Base-by-base conservation (phyloP, 2,888 invertebrate genomes). In the Palloptera scutellata region DNA sequence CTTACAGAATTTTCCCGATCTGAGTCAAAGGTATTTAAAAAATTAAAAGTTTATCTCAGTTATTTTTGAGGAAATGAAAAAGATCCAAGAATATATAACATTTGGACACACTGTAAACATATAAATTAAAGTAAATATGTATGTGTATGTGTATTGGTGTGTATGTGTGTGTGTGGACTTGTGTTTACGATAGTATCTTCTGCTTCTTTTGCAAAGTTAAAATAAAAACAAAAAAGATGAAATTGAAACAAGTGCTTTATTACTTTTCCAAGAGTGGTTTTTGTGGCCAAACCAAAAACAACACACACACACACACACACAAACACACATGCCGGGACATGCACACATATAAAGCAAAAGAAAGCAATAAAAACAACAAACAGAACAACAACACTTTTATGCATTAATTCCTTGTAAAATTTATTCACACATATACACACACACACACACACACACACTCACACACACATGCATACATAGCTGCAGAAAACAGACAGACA, bases 221-320 rank as follows among this genome's bases (percentile, higher is more conserved):
- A 30, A 30, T 4, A 30, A 30, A 30, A 30, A 30, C 2, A 40
- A n/a, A 60, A 63, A 59, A 69, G 69, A 65, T 69, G 51, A 66
- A 69, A 66, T 66, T 69, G 66, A 69, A 69, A 66, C 69, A 69
- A 68, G 66, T 68, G 64, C 66, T 70, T 72, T 72, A 72, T 68
- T 72, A 65, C 69, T 65, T 69, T 70, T 69, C 71, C 67, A 67
- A 64, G 53, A 61, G 70, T 69, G 70, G 70, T 70, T 67, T 71
- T 48, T 70, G 66, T 67, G 72, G 67, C 45, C 52, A 67, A 61
- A 42, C 43, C 48, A 10, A 15, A 69, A 61, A 30, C 30, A 30
- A 30, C 30, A 30, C 30, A 30, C 6, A 30, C 30, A 30, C 6
- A 30, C 30, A 30, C 30, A 30, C 6, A 30, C 6, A 30, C 2